Base-by-base conservation (phyloP, 1,140 invertebrate species). In the Babylonia areolata region DNA sequence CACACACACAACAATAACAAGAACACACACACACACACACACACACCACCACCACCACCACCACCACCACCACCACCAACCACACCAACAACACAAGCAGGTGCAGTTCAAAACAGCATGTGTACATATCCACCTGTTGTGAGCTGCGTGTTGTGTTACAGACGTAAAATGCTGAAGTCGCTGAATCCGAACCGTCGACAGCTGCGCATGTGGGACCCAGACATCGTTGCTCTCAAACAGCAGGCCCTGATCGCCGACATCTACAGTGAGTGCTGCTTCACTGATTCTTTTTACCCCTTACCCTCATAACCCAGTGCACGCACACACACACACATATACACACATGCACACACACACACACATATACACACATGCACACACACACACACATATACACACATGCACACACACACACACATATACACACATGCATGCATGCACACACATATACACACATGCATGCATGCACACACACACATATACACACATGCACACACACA, bases 191-290 rank as follows among this genome's bases (percentile, higher is more conserved):
- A 91, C 82, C 90, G 88, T 71, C 81, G 89, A n/a, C 90, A 92
- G 71, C 87, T 93, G 37, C 90, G 89, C 82, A 89, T 93, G 90
- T 93, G 93, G 93, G 92, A 93, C 87, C 93, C 93, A 42, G 91
- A 92, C 64, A 87, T 93, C 5, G 90, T 93, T 17, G 91, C 92
- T 33, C 87, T 92, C 83, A 93, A 93, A 87, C 93, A 93, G 86
- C 87, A 89, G 86, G 89, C 91, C 17, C 87, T 93, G 17, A 88
- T 93, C 15, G 85, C 90, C 77, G 87, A 92, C 71, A 91, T 93
- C 35, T 93, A 93, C 88, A 89, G 91, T 93, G 58, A 64, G 58
- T 64, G 0, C 17, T 64, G 58, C 58, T 9, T 23, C 58, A 9
- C 58, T 51, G 46, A 51, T 20, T 20, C n/a, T n/a, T 35, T 6